Conservation (phyloP, 2,113 vertebrate species). For the Melospiza melodia region DNA sequence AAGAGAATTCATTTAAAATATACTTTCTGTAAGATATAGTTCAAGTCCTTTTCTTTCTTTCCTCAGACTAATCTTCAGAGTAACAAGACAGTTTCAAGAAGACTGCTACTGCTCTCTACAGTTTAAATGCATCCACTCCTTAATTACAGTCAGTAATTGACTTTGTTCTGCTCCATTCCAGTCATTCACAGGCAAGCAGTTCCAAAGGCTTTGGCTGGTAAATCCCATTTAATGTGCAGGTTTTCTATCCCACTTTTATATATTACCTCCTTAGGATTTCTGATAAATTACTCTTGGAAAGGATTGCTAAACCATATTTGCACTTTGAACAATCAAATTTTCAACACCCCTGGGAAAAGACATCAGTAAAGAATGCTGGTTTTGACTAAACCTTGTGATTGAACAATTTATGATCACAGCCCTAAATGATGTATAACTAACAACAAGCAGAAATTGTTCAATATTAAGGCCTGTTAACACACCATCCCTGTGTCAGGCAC, state of each 20-base stretch:
- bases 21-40: slow-evolving; percentile 68
- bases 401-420: slow-evolving; percentile 71
- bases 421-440: slow-evolving; percentile 72
- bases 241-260: slow-evolving; percentile 72
- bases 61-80: slow-evolving; percentile 74
- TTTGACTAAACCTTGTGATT: slow-evolving; percentile 71
- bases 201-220: slow-evolving; percentile 76
- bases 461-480: slow-evolving; percentile 28
- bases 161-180: slow-evolving; percentile 79
- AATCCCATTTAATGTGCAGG: slow-evolving; percentile 76
- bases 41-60: slow-evolving; percentile 71
- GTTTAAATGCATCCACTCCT: slow-evolving; percentile 90
- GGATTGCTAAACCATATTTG: slow-evolving; percentile 80
- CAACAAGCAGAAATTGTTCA: slow-evolving; percentile 45
- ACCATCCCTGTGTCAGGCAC: neutral
- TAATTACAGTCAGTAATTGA: slow-evolving; percentile 85
- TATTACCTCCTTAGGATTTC: slow-evolving; percentile 74
- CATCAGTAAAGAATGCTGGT: slow-evolving; percentile 70
- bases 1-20: slow-evolving; percentile 69
- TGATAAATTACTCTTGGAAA: slow-evolving; percentile 78
- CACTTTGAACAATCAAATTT: slow-evolving; percentile 77
- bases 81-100: slow-evolving; percentile 85
- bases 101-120: slow-evolving; percentile 99
- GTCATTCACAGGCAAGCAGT: slow-evolving; percentile 75
- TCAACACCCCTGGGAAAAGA: slow-evolving; percentile 71